Base-by-base conservation (phyloP, 1,140 invertebrate species). In the Zaprionus gabonicus region DNA sequence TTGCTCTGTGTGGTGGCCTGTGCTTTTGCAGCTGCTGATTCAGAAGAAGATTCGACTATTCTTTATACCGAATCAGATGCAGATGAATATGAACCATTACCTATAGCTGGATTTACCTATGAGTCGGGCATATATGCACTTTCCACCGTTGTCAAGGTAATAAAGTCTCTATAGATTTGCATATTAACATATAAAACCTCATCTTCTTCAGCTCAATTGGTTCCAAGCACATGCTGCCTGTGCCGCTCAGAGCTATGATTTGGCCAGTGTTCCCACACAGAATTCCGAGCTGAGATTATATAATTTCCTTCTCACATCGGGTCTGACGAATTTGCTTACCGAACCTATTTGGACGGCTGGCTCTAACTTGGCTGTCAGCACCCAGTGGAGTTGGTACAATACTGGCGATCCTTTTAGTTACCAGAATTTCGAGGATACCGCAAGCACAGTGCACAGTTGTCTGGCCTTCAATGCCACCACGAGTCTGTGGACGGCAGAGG, bases 281-380 rank as follows among this genome's bases (percentile, higher is more conserved):
- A 13, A 4, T 1, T 36, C 28, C 5, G 44, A 76, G 4, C 1
- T 2, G 3, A 9, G 4, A 2, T 10, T 76, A 17, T 59, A 13
- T 3, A 4, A 7, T 0, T 56, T 49, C 9, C 20, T 76, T 12
- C 2, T 53, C 0, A n/a, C 7, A 0, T 71, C 72, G 3, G 46
- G 55, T 10, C n/a, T 23, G 13, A 13, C 31, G 2, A 27, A 3
- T 3, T 1, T 28, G 3, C 13, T 71, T 13, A 76, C 2, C 9
- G 73, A 76, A 15, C 60, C 73, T 0, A 1, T 76, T 44, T 76
- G 73, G 73, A 65, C 60, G 0, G 53, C 73, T 10, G 72, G 72
- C 31, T 13, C 66, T 1, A 70, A 75, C 38, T 23, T 63, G 28
- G 72, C 72, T 2, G 41, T 25, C 5, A 20, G 12, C 1, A 62